These are phyloP conservation scores for Arrhamphus sclerolepis DNA, from an alignment of 2,797 vertebrate species.

Conservation along the genomic window DNA sequence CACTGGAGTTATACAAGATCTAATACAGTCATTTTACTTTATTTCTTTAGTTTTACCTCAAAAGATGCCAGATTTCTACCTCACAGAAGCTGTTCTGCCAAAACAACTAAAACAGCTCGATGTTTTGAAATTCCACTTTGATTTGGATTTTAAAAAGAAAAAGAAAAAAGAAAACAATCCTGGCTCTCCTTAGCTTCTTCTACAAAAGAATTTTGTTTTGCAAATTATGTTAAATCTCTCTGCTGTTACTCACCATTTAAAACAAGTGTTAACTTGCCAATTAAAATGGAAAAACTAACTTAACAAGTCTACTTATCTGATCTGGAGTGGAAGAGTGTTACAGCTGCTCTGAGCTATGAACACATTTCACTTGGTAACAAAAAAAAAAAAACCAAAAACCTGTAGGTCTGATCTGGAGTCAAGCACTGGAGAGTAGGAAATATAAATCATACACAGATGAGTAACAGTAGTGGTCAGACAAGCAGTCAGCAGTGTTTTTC, in stretches of 20 bases:
- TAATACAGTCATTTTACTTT: no score
- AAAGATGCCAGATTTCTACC: no score
- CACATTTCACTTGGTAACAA: background rate
- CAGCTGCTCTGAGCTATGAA: background rate
- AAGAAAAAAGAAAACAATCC: no score
- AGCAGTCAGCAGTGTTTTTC: conserved; percentile 55
- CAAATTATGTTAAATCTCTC: background rate
- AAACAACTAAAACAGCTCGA: no score
- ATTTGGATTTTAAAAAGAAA: no score
- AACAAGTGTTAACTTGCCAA: background rate
- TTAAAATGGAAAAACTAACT: background rate
- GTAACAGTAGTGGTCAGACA: conserved; percentile 41
- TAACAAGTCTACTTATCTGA: background rate
- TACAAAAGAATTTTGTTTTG: background rate
- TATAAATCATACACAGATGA: conserved; percentile 68
- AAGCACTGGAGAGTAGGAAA: background rate
- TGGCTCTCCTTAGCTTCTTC: background rate
- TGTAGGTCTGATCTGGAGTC: conserved; percentile 5
- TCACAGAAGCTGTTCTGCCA: no score
- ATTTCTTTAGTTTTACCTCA: no score
- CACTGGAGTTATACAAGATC: no score
- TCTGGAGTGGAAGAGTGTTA: background rate
- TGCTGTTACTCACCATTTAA: background rate
- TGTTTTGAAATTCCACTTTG: no score
- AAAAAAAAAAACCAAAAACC: no score